Evolutionary conservation across 2,888 invertebrate genomes (phyloP), one percentile per base, ranked within the genome.

Genomic region (Hoplodrina blanda): DNA sequence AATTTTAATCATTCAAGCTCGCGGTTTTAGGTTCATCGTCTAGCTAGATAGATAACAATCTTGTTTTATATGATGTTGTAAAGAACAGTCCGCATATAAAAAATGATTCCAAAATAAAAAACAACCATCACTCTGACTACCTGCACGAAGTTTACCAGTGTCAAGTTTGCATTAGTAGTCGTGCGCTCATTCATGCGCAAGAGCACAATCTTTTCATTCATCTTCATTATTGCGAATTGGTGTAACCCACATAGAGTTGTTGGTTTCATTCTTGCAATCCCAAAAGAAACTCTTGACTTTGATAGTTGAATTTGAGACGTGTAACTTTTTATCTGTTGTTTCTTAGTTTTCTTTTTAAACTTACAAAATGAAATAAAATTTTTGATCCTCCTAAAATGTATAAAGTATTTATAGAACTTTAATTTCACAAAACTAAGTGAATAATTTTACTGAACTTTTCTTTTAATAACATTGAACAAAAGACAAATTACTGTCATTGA

Each of bases 181-280:
- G 61, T 76, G 71, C 64, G 64, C 41, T 76, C 76, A 76, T 64
- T 75, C 75, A 76, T 70, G 64, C 71, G 60, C 52, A 56, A 63
- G 41, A 55, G 52, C 55, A 61, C 64, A 46, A 63, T 56, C 56
- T 25, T n/a, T 75, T 64, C 60, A 76, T 76, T 75, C 64, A 75
- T 70, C 52, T 62, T 70, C 54, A 56, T 55, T 41, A 57, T 17
- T 69, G 33, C 20, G 20, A 50, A 33, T 33, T 54, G 41, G 11
- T 15, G 25, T 30, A 41, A 56, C n/a, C 33, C 17, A 37, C 10
- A 54, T 37, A 2, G 10, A 46, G 20, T 15, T 37, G 30, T 52
- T 4, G 13, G 15, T 20, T 5, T 41, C 11, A 30, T 59, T 37
- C 46, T 37, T 0, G 2, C n/a, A 30, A 30, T 41, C 4, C 41